Percentiles rank a stretch among this genome's conserved stretches.
Evolutionary conservation across 2,113 vertebrate species (phyloP).

Genomic region (sheep (Ovis aries)): DNA sequence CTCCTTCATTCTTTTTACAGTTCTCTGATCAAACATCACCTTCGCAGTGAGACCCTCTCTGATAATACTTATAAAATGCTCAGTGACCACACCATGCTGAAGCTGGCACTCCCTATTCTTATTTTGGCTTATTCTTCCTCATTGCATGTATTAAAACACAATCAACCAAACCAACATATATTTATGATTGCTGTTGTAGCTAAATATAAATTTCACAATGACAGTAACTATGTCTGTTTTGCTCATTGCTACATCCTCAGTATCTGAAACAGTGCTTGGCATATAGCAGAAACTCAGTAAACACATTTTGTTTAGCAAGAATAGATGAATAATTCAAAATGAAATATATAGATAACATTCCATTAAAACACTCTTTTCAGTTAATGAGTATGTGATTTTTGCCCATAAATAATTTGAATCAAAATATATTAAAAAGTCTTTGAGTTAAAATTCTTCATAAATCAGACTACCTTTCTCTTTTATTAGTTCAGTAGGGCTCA

Average conservation of each 20-base stretch:
- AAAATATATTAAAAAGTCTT: neutral
- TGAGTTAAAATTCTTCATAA: neutral
- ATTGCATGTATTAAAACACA: neutral
- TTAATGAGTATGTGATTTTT: neutral
- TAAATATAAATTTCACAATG: neutral
- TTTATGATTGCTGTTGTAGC: neutral
- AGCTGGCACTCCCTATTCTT: neutral
- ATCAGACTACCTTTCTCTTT: neutral
- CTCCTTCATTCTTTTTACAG: neutral
- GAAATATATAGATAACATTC: constrained; percentile 36
- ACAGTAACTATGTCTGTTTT: neutral
- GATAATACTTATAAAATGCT: neutral
- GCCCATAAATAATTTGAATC: neutral
- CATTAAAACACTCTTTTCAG: constrained; percentile 2
- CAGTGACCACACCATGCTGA: neutral
- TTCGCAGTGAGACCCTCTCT: neutral
- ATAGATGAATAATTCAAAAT: neutral
- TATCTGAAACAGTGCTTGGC: neutral
- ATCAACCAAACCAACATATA: neutral
- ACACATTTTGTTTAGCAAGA: constrained; percentile 1
- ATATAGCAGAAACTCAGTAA: neutral
- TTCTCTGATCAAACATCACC: neutral
- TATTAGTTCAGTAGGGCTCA: neutral
- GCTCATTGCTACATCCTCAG: neutral
- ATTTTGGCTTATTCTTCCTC: neutral